Evolutionary conservation across 2,797 vertebrate species (phyloP).

Genomic region (Gymnopithys bicolor): DNA sequence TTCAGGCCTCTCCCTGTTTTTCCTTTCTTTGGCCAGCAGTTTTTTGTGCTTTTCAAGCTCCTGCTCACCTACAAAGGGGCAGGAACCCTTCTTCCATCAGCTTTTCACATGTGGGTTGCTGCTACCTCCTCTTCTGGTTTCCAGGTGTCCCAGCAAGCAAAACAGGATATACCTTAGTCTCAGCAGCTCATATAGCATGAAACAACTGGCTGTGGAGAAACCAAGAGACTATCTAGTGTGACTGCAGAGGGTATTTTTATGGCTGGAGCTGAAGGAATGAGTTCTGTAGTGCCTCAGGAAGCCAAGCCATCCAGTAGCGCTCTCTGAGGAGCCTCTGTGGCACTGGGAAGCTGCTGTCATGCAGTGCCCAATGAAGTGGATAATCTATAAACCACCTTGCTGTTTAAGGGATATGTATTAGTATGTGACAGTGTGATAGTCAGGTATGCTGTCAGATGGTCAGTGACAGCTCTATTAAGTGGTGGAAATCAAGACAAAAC

Average conservation of each 20-base stretch:
- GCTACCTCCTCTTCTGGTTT: background rate
- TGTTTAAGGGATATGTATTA: background rate
- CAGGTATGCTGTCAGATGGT: background rate
- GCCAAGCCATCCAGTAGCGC: accelerated
- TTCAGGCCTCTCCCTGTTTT: background rate
- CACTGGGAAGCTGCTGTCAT: background rate
- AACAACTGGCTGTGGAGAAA: background rate
- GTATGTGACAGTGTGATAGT: background rate
- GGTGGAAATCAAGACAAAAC: background rate
- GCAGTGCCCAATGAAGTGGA: accelerated
- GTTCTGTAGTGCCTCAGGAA: accelerated
- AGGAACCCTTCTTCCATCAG: background rate
- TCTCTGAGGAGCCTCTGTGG: accelerated
- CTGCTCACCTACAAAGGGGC: background rate
- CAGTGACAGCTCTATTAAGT: background rate
- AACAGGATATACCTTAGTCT: background rate
- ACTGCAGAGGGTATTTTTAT: background rate
- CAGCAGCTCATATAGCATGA: background rate
- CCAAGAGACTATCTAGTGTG: background rate
- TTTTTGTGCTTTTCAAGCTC: background rate
- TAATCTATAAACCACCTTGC: background rate
- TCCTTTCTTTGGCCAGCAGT: background rate
- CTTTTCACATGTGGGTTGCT: background rate
- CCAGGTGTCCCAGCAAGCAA: background rate
- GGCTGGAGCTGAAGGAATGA: background rate